phyloP scores from a whole-genome alignment of 2,888 invertebrate genomes.

The Tenthredo livida region DNA sequence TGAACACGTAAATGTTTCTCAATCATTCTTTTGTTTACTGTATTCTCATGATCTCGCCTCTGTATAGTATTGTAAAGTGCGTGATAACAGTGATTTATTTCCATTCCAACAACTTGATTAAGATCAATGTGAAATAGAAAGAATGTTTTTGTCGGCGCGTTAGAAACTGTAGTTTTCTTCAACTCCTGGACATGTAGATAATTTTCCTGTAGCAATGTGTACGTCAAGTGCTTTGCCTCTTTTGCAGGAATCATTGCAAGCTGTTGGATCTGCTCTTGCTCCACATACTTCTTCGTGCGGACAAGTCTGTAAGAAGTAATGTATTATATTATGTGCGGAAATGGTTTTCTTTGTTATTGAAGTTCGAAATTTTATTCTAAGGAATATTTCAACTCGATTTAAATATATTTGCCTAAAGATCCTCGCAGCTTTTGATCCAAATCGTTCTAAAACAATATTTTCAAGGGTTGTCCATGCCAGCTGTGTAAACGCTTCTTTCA shows the following conservation, averaged over 20 bases:
- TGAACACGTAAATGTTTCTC: constrained; percentile 93
- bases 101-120: constrained; percentile 84
- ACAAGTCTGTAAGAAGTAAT: constrained; percentile 83
- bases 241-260: constrained; percentile 96
- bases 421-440: constrained; percentile 91
- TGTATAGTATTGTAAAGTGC: constrained; percentile 85
- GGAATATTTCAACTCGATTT: background rate
- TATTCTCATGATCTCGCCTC: constrained; percentile 83
- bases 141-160: constrained; percentile 90
- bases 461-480: constrained; percentile 89
- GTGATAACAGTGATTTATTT: constrained; percentile 86
- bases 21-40: constrained; percentile 87
- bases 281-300: constrained; percentile 88
- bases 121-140: constrained; percentile 88
- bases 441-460: constrained; percentile 91
- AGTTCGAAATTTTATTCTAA: background rate
- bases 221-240: constrained; percentile 93
- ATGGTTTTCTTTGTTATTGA: background rate
- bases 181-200: constrained; percentile 87
- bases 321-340: background rate
- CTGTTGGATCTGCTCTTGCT: constrained; percentile 95
- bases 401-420: constrained; percentile 84
- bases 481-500: constrained; percentile 85
- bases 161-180: constrained; percentile 84
- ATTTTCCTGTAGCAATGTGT: constrained; percentile 91